A percentile compares a stretch with the other conserved stretches of the same genome.
Evolutionary conservation across 2,888 invertebrate species (phyloP).

Genomic region (Fragum fragum): DNA sequence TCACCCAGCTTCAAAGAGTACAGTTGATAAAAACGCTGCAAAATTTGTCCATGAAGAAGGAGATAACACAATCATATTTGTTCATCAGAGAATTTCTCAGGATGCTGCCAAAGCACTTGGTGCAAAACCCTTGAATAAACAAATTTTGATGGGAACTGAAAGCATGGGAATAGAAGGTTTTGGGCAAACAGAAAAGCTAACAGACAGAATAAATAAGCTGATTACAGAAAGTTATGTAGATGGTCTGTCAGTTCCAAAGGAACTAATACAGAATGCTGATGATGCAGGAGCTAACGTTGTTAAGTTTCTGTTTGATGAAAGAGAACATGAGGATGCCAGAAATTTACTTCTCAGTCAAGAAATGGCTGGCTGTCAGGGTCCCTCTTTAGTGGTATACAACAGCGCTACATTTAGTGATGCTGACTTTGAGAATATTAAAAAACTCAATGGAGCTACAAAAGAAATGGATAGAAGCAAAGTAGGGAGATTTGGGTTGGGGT

Average conservation of each 20-base stretch:
- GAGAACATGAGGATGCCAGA: conserved; percentile 74
- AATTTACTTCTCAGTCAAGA: conserved; percentile 77
- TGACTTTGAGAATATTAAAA: conserved; percentile 83
- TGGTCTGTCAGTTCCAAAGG: conserved; percentile 83
- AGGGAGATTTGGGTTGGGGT: conserved; percentile 85
- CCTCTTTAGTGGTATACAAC: conserved; percentile 84
- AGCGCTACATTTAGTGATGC: conserved; percentile 81
- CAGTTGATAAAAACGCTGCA: conserved; percentile 51
- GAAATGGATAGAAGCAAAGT: conserved; percentile 78
- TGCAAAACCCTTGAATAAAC: conserved; percentile 75
- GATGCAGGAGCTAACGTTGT: conserved; percentile 80
- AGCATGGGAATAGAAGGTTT: conserved; percentile 64
- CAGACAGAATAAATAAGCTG: conserved; percentile 73
- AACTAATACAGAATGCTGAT: conserved; percentile 83
- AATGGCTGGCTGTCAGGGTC: conserved; percentile 84
- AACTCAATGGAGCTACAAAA: conserved; percentile 84
- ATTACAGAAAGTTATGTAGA: conserved; percentile 79
- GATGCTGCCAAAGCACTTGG: conserved; percentile 76
- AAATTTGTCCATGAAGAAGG: conserved; percentile 51
- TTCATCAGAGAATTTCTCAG: conserved; percentile 72
- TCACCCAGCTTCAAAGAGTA: conserved; percentile 47
- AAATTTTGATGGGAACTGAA: conserved; percentile 70
- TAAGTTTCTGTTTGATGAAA: conserved; percentile 81
- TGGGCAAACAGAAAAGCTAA: conserved; percentile 81
- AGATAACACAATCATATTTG: conserved; percentile 52